phyloP scores from a whole-genome alignment of 2,888 invertebrate genomes.

The Campoplex capitator region DNA sequence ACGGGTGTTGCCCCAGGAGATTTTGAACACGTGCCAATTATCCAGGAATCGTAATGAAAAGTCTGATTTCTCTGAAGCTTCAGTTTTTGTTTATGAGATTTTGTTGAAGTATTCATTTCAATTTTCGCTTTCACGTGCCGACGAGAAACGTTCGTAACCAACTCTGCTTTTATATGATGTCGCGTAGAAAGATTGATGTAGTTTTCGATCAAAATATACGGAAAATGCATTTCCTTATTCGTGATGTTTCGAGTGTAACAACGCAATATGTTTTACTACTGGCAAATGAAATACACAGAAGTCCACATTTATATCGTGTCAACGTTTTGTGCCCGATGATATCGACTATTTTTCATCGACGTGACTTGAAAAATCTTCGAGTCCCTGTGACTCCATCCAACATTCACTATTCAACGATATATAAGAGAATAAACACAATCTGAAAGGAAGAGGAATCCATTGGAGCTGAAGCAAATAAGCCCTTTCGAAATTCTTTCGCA shows the following conservation, averaged over 20 bases:
- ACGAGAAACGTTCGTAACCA: not conserved
- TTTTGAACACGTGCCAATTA: slow-evolving; percentile 42
- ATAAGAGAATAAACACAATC: not conserved
- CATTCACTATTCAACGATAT: not conserved
- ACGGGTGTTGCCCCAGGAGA: slow-evolving; percentile 9
- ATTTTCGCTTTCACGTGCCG: not conserved
- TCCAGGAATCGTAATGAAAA: slow-evolving; percentile 36
- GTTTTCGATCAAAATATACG: not conserved
- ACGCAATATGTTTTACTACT: not conserved
- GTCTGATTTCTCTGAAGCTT: not conserved
- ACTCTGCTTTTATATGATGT: not conserved
- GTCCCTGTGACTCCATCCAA: not conserved
- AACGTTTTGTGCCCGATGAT: not conserved
- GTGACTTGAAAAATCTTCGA: not conserved
- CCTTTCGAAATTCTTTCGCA: slow-evolving; percentile 35
- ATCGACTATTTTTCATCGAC: not conserved
- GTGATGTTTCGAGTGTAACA: not conserved
- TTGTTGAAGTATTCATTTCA: slow-evolving; percentile 31
- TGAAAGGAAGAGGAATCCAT: not conserved
- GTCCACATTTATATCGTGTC: not conserved
- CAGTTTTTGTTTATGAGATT: not conserved
- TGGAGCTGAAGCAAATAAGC: not conserved
- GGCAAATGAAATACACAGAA: not conserved
- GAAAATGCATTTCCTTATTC: not conserved
- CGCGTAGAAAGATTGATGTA: not conserved